Evolutionary conservation across 2,797 vertebrate genomes (phyloP).

Genomic region (Nasua narica): DNA sequence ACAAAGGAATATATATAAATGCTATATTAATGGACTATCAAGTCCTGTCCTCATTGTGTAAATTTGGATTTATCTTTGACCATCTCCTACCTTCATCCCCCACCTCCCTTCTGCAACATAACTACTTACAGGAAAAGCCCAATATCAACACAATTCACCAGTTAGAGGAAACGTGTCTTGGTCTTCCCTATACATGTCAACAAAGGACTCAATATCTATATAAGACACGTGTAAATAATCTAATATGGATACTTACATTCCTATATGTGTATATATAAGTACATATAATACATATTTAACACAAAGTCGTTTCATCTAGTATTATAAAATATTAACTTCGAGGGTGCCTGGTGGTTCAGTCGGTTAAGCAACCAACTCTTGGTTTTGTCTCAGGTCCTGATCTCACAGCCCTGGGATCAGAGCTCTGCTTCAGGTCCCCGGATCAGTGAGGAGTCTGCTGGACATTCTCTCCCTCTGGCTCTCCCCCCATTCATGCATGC

Average conservation of each 20-base stretch:
- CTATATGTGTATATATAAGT: not conserved
- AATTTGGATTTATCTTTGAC: not conserved
- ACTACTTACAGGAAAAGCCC: not conserved
- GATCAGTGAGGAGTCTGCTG: not conserved
- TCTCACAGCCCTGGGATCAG: not conserved
- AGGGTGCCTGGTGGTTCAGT: not conserved
- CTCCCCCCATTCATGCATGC: not conserved
- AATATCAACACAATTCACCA: not conserved
- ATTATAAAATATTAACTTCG: constrained; percentile 1
- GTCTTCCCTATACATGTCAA: not conserved
- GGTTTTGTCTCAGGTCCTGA: not conserved
- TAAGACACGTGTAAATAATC: not conserved
- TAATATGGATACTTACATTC: not conserved
- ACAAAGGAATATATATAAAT: not conserved
- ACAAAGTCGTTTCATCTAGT: not conserved
- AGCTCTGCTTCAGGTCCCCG: not conserved
- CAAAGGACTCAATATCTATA: not conserved
- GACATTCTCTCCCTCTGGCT: not conserved
- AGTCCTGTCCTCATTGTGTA: not conserved
- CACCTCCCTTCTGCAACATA: not conserved
- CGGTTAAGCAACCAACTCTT: not conserved
- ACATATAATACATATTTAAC: not conserved
- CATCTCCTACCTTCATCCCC: not conserved
- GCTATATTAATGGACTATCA: not conserved
- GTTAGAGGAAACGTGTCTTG: not conserved